phyloP scores from a whole-genome alignment of 2,888 invertebrate genomes.

The Drosophila austrosaltans region DNA sequence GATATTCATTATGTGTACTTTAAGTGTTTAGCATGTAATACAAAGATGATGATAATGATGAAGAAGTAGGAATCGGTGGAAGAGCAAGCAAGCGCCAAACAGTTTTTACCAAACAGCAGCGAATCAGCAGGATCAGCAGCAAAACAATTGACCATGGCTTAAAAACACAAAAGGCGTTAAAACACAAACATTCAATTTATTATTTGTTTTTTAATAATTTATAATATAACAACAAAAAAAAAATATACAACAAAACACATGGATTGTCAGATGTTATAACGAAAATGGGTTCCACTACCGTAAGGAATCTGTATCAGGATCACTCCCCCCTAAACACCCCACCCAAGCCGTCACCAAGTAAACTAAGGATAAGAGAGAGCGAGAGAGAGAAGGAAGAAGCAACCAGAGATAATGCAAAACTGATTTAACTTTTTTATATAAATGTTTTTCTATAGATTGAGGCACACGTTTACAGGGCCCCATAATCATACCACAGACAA shows the following conservation, averaged over 20 bases:
- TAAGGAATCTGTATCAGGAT: constrained; percentile 14
- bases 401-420: constrained; percentile 18
- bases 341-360: constrained; percentile 38
- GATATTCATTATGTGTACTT: constrained; percentile 72
- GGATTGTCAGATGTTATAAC: constrained; percentile 10
- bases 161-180: constrained; percentile 16
- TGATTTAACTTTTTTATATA: constrained; percentile 37
- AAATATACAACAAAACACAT: constrained; percentile 19
- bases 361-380: constrained; percentile 39
- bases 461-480: constrained; percentile 43
- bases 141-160: constrained; percentile 19
- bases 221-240: constrained; percentile 20
- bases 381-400: constrained; percentile 22
- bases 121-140: constrained; percentile 12
- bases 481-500: constrained; percentile 18
- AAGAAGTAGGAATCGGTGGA: constrained; percentile 41
- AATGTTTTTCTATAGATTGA: constrained; percentile 38
- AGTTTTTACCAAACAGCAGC: constrained; percentile 8
- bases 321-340: background rate
- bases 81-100: constrained; percentile 9
- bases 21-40: constrained; percentile 74
- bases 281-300: background rate
- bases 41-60: constrained; percentile 43
- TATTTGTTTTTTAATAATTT: constrained; percentile 37
- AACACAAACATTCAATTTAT: constrained; percentile 25